Base-by-base conservation (phyloP, 2,888 invertebrate genomes). In the Nasonovia ribisnigri region DNA sequence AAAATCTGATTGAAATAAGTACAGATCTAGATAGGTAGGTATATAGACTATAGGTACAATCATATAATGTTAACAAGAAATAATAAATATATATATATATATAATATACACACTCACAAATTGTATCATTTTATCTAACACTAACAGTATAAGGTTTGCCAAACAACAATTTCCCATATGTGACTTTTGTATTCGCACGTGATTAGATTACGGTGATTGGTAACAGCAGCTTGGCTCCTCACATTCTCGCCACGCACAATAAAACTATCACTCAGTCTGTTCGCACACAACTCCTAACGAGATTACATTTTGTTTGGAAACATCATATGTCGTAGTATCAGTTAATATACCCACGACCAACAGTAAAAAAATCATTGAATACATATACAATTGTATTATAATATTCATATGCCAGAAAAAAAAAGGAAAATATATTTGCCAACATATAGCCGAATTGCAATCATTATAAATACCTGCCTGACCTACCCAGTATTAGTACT, bases 191-290 rank as follows among this genome's bases (percentile, higher is more conserved):
- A 88, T 92, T 92, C 87, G 92, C 92, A 88, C 92, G 87, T 92
- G 92, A 92, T 92, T 92, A 92, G 92, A 92, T 92, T 92, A 92
- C 92, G 92, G 92, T 92, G 92, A 92, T 92, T 92, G 92, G 92
- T 88, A 92, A 92, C 92, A 67, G 36, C 87, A 60, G 57, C 29
- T 54, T 26, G 57, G 57, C 42, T 92, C 92, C 92, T 92, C 92
- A 88, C 87, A 88, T 92, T 92, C 92, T 88, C 87, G 10, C 92
- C 92, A 88, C 92, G 92, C 92, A 88, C 92, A 48, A 67, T 88
- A 92, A 88, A 92, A 92, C 92, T 92, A 92, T 67, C 92, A 36
- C 87, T 92, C 92, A 67, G 92, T 67, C 87, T 87, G 87, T 92
- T 87, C 92, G 48, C 92, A 67, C 92, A 92, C 87, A 51, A 67